Base-by-base conservation (phyloP, 2,797 vertebrate genomes). In the Phoeniculus purpureus region DNA sequence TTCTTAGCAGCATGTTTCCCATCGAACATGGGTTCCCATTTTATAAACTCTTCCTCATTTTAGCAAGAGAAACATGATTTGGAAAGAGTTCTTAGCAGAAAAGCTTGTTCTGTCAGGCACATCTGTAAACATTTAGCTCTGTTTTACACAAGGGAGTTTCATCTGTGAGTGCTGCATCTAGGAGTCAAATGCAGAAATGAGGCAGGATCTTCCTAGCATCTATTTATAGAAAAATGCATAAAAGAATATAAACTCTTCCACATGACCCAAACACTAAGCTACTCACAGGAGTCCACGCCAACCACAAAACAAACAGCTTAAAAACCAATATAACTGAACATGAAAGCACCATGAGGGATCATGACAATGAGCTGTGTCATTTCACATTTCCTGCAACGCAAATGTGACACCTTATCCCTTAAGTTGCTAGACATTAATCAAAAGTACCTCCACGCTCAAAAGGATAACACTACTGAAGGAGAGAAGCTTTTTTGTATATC, bases 341-440 rank as follows among this genome's bases (percentile, higher is more conserved):
- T 94, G 91, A 96, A 95, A 93, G 79, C 29, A 75, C 81, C 70
- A 37, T 89, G 83, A 93, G 62, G 60, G 94, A 95, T 80, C 67
- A 89, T 87, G 81, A 85, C 81, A 59, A 9, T 7, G 47, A 91
- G 70, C 52, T 62, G 87, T 94, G 96, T 97, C 85, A 91, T 94
- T 96, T 96, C 91, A 76, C 19, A 22, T 96, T 97, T 97, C 84
- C 81, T 80, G 83, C 73, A 85, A 89, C 62, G 80, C 90, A 85
- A 61, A 95, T 19, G 26, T 80, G 77, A 87, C 78, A 86, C 93
- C 90, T 96, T 93, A 91, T 96, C 68, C 73, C 80, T 96, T 89
- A 87, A 86, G 82, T 94, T 96, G 92, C 83, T 92, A 91, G 89
- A 92, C 94, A 96, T 97, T 96, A 96, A 96, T 97, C 96, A 96